Base-by-base conservation (phyloP, 2,113 vertebrate species). In the Malurus melanocephalus region DNA sequence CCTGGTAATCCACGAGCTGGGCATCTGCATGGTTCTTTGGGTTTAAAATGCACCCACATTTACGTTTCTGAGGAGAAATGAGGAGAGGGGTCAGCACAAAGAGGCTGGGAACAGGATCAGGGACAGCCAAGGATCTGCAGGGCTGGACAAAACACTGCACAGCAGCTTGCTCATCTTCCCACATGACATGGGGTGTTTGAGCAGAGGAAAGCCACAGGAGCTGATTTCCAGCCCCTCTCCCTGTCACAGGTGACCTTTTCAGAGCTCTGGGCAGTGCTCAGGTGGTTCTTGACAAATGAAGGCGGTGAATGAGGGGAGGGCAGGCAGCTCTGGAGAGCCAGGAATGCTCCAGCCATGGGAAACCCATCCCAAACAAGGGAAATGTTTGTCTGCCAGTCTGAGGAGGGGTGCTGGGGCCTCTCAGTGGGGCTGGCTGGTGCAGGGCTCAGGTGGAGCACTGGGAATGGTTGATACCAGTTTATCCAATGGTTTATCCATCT, bases 181-280 rank as follows among this genome's bases (percentile, higher is more conserved):
- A 2, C 7, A 5, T 88, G 78, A 84, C 67, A n/a, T 3, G 38
- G 57, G 80, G 52, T 92, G 86, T 79, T 79, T 71, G 60, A 81
- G 51, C 43, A 57, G 88, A 62, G 71, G 65, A 10, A 61, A 92
- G 73, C 22, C 86, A 87, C 8, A 2, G 0, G 13, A 48, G 76
- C 51, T 89, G 55, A 60, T 72, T 92, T 91, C 51, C 86, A 91
- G 52, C 7, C 2, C 52, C 46, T 53, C 43, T 78, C 60, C 71
- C 42, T 45, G 57, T 76, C 52, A 87, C 10, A 7, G 88, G 73
- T 94, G 85, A 93, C 96, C 94, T 93, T 94, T 94, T 68, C 88
- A 24, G 16, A 76, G 76, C 72, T 87, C 80, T 59, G 57, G 80
- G 38, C 38, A 10, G 11, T 38, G 77, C 75, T 92, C 80, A 6